A percentile compares a stretch with the other conserved stretches of the same genome.
Evolutionary conservation across 1,140 invertebrate species (phyloP).

Genomic region (Ceratoteleas bidentatus): DNA sequence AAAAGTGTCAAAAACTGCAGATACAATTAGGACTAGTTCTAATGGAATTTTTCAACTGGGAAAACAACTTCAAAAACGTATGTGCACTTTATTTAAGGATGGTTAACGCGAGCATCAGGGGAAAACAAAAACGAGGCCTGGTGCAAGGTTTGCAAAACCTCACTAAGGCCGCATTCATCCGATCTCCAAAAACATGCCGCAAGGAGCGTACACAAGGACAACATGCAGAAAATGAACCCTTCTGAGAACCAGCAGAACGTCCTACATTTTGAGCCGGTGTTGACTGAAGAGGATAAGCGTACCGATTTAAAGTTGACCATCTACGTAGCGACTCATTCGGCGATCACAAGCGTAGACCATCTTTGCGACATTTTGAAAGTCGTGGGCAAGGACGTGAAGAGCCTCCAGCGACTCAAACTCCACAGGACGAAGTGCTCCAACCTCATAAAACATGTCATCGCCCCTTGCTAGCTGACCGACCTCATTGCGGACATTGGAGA

Average conservation of each 20-base stretch:
- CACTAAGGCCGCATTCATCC: conserved; percentile 7
- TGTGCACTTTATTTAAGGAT: too few species aligned
- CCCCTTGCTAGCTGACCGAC: conserved; percentile 67
- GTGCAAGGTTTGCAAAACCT: conserved; percentile 13
- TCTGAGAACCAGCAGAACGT: background rate
- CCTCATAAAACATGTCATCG: conserved; percentile 73
- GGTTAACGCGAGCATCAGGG: too few species aligned
- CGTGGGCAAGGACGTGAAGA: conserved; percentile 50
- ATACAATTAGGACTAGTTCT: too few species aligned
- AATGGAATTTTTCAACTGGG: too few species aligned
- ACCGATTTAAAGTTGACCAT: conserved; percentile 15
- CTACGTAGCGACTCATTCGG: conserved; percentile 16
- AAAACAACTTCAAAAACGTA: too few species aligned
- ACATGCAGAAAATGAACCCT: conserved; percentile 10
- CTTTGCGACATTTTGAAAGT: conserved; percentile 10
- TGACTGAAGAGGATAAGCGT: conserved; percentile 11
- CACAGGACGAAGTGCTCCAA: conserved; percentile 73
- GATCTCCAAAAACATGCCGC: conserved; percentile 21
- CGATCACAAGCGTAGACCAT: conserved; percentile 22
- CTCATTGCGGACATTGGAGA: conserved; percentile 69
- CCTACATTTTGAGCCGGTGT: conserved; percentile 2
- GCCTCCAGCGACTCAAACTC: conserved; percentile 38
- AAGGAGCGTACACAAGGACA: conserved; percentile 1
- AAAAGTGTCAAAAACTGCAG: too few species aligned
- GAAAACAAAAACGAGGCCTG: conserved; percentile 11